A percentile compares a stretch with the other conserved stretches of the same genome.
Evolutionary conservation across 1,140 invertebrate genomes (phyloP).

Genomic region (Chymomyza costata): DNA sequence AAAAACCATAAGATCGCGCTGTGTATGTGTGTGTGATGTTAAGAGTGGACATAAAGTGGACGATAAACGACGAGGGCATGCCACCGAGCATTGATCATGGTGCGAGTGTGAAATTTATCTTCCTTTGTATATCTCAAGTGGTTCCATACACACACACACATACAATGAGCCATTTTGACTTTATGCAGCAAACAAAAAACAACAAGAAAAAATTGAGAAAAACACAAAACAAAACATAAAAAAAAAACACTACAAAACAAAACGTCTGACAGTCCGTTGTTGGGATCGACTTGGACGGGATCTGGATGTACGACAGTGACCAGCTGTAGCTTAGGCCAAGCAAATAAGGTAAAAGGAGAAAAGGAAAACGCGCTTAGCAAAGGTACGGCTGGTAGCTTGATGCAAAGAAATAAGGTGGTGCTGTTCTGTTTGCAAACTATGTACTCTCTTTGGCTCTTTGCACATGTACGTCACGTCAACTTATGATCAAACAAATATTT

Average conservation of each 20-base stretch:
- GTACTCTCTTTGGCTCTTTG: no score
- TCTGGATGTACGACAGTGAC: conserved; percentile 31
- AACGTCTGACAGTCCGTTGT: conserved; percentile 29
- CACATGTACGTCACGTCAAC: no score
- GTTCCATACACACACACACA: conserved; percentile 40
- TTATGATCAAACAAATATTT: no score
- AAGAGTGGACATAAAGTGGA: conserved; percentile 7
- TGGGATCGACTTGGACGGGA: conserved; percentile 20
- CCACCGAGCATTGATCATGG: not conserved
- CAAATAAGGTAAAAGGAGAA: conserved; percentile 25
- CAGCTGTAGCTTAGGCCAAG: conserved; percentile 24
- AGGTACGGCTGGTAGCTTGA: no score
- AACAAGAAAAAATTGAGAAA: conserved; percentile 7
- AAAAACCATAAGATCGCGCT: conserved; percentile 33
- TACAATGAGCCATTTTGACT: conserved; percentile 1
- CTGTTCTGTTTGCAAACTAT: no score
- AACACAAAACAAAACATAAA: conserved; percentile 7
- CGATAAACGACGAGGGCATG: no score
- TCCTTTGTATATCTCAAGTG: conserved; percentile 71
- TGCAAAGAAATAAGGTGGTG: no score
- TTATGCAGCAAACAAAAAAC: conserved; percentile 5
- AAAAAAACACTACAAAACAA: conserved; percentile 25
- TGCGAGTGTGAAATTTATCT: conserved; percentile 69
- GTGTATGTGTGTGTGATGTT: conserved; percentile 1
- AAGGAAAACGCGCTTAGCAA: conserved; percentile 64